phyloP scores from a whole-genome alignment of 1,140 invertebrate genomes.

The Leptoteleia sp. region DNA sequence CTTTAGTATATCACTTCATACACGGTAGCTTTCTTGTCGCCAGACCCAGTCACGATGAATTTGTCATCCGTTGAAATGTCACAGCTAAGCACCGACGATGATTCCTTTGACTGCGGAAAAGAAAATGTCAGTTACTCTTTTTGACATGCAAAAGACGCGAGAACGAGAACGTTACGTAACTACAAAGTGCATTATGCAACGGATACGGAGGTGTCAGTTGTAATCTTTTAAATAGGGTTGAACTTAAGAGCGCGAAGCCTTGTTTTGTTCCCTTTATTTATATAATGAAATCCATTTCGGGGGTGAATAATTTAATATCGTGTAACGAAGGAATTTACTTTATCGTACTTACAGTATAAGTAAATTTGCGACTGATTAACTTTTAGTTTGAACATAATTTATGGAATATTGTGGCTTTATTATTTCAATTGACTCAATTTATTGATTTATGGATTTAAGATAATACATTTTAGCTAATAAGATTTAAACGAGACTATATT shows the following conservation, averaged over 20 bases:
- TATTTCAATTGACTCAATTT: no score
- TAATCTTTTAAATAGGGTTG: slow-evolving; percentile 34
- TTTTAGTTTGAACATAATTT: no score
- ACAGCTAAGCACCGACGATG: slow-evolving; percentile 98
- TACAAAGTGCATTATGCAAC: slow-evolving; percentile 34
- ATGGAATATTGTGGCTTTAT: no score
- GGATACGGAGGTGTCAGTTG: slow-evolving; percentile 21
- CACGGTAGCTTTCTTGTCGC: slow-evolving; percentile 99
- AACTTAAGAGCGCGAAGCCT: slow-evolving; percentile 27
- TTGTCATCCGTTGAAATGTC: slow-evolving; percentile 99
- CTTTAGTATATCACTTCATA: slow-evolving; percentile 98
- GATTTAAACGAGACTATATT: no score
- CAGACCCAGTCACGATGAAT: slow-evolving; percentile 99
- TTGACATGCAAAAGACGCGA: slow-evolving; percentile 16
- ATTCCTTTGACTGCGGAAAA: slow-evolving; percentile 96
- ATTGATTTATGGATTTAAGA: no score
- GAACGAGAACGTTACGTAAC: slow-evolving; percentile 36
- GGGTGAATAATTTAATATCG: no score
- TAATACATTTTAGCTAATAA: no score
- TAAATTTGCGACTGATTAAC: no score
- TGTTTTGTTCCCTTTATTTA: slow-evolving; percentile 11
- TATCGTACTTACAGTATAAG: no score
- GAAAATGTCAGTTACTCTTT: slow-evolving; percentile 63
- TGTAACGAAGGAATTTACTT: no score
- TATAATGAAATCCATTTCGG: no score